Conservation (phyloP, 1,140 invertebrate species). For the Reticulitermes speratus region DNA sequence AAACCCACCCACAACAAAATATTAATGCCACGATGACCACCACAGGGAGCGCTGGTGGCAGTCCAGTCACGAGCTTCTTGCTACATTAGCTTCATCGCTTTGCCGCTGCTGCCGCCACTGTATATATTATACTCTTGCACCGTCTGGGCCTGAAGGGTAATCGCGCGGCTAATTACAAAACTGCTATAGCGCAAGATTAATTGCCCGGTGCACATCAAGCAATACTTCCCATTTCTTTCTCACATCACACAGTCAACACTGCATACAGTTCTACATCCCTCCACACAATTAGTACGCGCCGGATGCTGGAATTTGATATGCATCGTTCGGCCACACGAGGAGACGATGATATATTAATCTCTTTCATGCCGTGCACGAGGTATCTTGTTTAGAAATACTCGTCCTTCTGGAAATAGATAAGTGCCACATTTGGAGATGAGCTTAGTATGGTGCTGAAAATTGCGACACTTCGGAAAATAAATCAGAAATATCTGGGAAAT, state of each 20-base stretch:
- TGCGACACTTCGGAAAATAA: too few relatives aligned
- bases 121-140: slow-evolving; percentile 18
- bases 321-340: too few relatives aligned
- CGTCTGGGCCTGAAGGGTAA: slow-evolving; percentile 22
- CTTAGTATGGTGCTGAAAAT: too few relatives aligned
- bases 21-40: background rate
- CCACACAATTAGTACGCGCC: too few relatives aligned
- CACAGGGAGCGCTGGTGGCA: background rate
- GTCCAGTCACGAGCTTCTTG: slow-evolving; percentile 14
- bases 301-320: too few relatives aligned
- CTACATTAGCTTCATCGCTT: slow-evolving; percentile 22
- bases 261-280: too few relatives aligned
- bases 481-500: too few relatives aligned
- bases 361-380: too few relatives aligned
- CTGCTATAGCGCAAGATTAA: slow-evolving; percentile 24
- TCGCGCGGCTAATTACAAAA: slow-evolving; percentile 25
- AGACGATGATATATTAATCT: too few relatives aligned
- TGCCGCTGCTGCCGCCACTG: background rate
- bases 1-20: slow-evolving; percentile 3
- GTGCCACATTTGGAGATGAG: too few relatives aligned
- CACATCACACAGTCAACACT: background rate
- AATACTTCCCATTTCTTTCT: slow-evolving; percentile 9
- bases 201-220: slow-evolving; percentile 14
- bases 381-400: too few relatives aligned
- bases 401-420: too few relatives aligned